Conservation (phyloP, 2,888 invertebrate species). For the Coelogynopora nodosa region DNA sequence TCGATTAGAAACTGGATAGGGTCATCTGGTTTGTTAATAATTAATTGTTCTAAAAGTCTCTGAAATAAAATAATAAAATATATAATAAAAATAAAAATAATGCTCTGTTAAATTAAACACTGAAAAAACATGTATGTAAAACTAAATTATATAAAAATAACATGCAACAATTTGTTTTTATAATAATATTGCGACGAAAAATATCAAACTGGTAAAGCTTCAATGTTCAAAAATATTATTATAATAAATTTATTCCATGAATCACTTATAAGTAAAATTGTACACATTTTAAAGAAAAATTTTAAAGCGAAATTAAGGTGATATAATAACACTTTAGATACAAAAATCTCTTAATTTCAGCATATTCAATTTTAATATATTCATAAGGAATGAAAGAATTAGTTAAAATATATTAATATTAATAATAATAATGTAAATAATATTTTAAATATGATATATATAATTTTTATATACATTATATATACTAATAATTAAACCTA, state of each 20-base stretch:
- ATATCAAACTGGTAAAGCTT: background rate
- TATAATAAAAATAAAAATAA: background rate
- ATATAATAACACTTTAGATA: background rate
- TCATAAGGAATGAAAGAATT: too few species aligned
- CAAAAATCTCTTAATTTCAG: too few species aligned
- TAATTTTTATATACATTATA: too few species aligned
- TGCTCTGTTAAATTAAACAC: too few species aligned
- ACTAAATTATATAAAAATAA: background rate
- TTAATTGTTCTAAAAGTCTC: constrained; percentile 58
- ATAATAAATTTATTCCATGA: background rate
- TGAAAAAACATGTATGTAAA: too few species aligned
- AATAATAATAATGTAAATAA: too few species aligned
- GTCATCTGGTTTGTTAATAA: constrained; percentile 58
- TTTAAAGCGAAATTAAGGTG: background rate
- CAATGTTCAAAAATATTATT: background rate
- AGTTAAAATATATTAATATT: too few species aligned
- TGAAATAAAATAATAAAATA: constrained; percentile 48
- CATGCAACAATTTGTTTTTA: too few species aligned
- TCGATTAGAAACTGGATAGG: constrained; percentile 59
- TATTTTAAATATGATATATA: too few species aligned
- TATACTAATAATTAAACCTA: too few species aligned
- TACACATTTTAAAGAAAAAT: background rate
- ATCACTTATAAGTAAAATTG: background rate
- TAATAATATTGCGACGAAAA: background rate
- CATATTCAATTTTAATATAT: too few species aligned